These are phyloP conservation scores for Philypnodon macrostomus DNA, from an alignment of 2,797 vertebrate species.

Conservation along the genomic window DNA sequence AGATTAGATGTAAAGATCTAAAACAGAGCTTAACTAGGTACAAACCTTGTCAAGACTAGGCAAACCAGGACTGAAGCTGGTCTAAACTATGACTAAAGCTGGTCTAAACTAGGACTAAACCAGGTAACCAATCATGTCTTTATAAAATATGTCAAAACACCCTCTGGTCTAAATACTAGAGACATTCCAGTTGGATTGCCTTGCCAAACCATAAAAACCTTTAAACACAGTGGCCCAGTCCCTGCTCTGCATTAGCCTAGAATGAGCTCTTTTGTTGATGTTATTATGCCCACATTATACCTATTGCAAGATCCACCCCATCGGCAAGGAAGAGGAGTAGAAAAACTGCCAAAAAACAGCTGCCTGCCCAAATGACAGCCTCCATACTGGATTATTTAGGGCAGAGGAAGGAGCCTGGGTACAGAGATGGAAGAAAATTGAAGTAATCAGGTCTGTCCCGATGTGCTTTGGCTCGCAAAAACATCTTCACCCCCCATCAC, in stretches of 20 bases:
- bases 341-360: conserved; percentile 64
- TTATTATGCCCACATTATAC: conserved; percentile 72
- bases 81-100: no score
- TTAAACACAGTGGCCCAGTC: conserved; percentile 47
- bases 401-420: conserved; percentile 19
- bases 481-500: conserved; percentile 37
- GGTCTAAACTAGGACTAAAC: no score
- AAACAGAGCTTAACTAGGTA: no score
- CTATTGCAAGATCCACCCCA: conserved; percentile 70
- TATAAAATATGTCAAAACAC: no score
- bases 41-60: no score
- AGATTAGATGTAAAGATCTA: no score
- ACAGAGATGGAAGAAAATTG: conserved; percentile 49
- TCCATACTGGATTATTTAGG: conserved; percentile 44
- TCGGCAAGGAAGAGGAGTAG: conserved; percentile 27
- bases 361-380: conserved; percentile 57
- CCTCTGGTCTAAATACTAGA: no score
- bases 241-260: conserved; percentile 60
- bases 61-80: no score
- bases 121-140: no score
- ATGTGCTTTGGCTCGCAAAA: conserved; percentile 54
- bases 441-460: conserved; percentile 49
- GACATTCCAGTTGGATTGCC: no score
- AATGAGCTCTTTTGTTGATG: conserved; percentile 70
- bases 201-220: no score